These are phyloP conservation scores for Luffia ferchaultella DNA, from an alignment of 2,888 invertebrate genomes.

Conservation along the genomic window DNA sequence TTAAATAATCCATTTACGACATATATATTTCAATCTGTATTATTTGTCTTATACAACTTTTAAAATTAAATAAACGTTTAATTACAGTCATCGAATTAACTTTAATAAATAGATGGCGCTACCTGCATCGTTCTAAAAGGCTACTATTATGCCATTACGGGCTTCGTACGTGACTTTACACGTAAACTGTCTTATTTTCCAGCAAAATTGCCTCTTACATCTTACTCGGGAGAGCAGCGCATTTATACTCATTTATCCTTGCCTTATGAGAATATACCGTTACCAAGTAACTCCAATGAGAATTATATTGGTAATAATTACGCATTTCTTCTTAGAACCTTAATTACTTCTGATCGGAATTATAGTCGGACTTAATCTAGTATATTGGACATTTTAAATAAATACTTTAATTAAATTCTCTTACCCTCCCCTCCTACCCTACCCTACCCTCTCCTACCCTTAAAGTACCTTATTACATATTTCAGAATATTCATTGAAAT, in stretches of 20 bases:
- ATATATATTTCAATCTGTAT: no score
- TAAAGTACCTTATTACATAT: no score
- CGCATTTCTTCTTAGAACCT: neutral
- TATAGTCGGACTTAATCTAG: conserved; percentile 24
- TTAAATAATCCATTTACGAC: no score
- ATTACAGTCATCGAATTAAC: no score
- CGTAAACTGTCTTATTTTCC: conserved; percentile 54
- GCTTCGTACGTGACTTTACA: conserved; percentile 45
- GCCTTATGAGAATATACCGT: conserved; percentile 35
- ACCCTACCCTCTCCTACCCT: no score
- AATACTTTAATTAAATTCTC: no score
- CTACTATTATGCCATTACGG: conserved; percentile 6
- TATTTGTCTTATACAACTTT: no score
- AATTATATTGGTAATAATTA: conserved; percentile 8
- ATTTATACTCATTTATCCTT: conserved; percentile 51
- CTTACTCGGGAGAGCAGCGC: conserved; percentile 41
- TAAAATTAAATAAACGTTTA: no score
- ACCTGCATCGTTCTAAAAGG: conserved; percentile 17
- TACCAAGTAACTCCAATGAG: neutral
- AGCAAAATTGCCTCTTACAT: conserved; percentile 50
- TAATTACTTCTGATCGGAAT: neutral
- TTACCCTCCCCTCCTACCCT: no score
- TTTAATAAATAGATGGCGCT: conserved; percentile 33
- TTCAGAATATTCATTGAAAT: no score
- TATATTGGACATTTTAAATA: no score